Evolutionary conservation across 2,113 vertebrate genomes (phyloP).

Genomic region (human (Homo sapiens)): DNA sequence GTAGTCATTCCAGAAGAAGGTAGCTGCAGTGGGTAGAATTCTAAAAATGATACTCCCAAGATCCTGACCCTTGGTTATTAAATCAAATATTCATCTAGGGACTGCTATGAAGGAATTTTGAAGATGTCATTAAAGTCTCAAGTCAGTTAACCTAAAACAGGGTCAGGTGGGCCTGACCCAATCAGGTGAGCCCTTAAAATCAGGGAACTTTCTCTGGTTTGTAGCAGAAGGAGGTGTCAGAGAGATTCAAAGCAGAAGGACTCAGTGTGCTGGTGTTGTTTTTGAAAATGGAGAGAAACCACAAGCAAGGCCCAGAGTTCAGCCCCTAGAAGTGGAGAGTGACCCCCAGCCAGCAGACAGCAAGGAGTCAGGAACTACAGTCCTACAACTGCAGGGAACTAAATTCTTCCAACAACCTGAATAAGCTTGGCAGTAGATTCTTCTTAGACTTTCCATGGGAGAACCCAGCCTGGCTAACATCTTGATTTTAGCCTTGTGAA

Average conservation of each 20-base stretch:
- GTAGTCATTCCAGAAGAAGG: background rate
- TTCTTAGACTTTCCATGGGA: background rate
- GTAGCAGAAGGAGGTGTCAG: background rate
- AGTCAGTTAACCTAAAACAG: background rate
- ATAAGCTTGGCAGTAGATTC: background rate
- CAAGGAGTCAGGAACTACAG: background rate
- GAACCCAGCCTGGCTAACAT: background rate
- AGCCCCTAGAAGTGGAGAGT: background rate
- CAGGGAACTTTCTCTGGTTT: background rate
- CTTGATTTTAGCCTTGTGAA: background rate
- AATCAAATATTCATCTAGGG: background rate
- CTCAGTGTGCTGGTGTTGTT: accelerated
- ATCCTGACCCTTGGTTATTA: background rate
- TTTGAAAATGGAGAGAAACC: background rate
- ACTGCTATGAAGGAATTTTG: background rate
- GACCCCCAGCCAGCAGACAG: background rate
- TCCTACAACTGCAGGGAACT: background rate
- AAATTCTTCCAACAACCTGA: background rate
- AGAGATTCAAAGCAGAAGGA: background rate
- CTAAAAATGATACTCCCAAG: background rate
- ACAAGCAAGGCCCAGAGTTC: background rate
- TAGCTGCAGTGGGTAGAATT: background rate
- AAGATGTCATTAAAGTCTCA: background rate
- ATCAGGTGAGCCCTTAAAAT: background rate
- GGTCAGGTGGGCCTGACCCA: background rate